Evolutionary conservation across 1,140 invertebrate species (phyloP).

Genomic region (Aphelinus atriplicis): DNA sequence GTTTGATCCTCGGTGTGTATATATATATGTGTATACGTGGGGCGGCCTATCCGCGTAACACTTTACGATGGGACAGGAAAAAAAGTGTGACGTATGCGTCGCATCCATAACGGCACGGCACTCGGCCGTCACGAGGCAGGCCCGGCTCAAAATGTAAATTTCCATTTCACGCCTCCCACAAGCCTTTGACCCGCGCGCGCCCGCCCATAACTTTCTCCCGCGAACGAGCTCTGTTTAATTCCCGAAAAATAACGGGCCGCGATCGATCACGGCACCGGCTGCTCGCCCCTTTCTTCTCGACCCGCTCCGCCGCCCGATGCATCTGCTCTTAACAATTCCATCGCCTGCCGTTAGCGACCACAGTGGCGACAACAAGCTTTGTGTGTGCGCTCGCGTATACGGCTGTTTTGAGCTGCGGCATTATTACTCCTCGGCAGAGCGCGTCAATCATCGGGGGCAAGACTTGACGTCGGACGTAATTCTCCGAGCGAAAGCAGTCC

Average conservation of each 20-base stretch:
- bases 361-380: constrained; percentile 37
- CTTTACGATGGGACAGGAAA: background rate
- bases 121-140: background rate
- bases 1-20: no score
- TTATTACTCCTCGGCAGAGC: constrained; percentile 48
- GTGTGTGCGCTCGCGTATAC: background rate
- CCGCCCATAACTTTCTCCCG: background rate
- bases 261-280: constrained; percentile 37
- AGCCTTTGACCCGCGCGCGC: background rate
- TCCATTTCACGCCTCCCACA: constrained; percentile 21
- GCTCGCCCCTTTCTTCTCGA: constrained; percentile 14
- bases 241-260: constrained; percentile 37
- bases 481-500: constrained; percentile 19
- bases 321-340: constrained; percentile 46
- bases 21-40: no score
- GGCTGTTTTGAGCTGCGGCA: constrained; percentile 22
- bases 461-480: constrained; percentile 19
- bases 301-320: constrained; percentile 15
- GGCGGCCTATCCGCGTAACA: background rate
- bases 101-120: constrained; percentile 7
- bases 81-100: constrained; percentile 10
- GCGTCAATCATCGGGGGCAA: constrained; percentile 44
- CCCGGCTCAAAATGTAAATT: constrained; percentile 37
- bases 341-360: constrained; percentile 33
- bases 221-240: constrained; percentile 19